Base-by-base conservation (phyloP, 1,140 invertebrate species). In the Antheraea mylitta region DNA sequence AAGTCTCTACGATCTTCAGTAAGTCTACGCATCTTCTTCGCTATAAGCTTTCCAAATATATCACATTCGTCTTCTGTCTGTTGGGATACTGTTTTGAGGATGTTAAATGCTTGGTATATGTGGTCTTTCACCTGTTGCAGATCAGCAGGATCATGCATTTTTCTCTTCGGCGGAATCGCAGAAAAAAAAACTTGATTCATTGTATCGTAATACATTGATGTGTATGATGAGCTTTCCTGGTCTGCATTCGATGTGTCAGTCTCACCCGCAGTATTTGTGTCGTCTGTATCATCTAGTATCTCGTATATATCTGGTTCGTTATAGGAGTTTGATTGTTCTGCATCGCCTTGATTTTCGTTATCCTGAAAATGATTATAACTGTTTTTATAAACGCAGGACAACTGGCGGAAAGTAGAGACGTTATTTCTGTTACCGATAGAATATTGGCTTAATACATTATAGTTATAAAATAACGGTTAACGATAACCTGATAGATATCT, bases 21-120 rank as follows among this genome's bases (percentile, higher is more conserved):
- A 60, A 60, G 58, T 60, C n/a, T 60, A 60, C 58, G 58, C 58
- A 60, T 60, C 16, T 60, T 60, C 9, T 18, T 60, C 16, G 58
- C 58, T 60, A 60, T 22, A n/a, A 60, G 58, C n/a, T 60, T 60
- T 18, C 58, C 58, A 10, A 60, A 60, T 19, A 60, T 60, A n/a
- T 18, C 22, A n/a, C 58, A 60, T 60, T 60, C 58, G 10, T 60
- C 11, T 18, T 60, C 58, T 8, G 8, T 42, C 22, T 60, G 18
- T 3, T 60, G 7, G 13, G 58, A 22, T 60, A 19, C 9, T 19
- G 8, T 13, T 60, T 60, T 60, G 10, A 60, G 22, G 1, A 60
- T 60, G 22, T 60, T 60, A 60, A 60, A 60, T 60, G 18, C 58
- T 19, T 60, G 58, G 10, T 22, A 9, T 22, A 18, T 60, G 0